These are phyloP conservation scores for Eospalax fontanierii DNA, from an alignment of 2,797 vertebrate species.

Conservation along the genomic window DNA sequence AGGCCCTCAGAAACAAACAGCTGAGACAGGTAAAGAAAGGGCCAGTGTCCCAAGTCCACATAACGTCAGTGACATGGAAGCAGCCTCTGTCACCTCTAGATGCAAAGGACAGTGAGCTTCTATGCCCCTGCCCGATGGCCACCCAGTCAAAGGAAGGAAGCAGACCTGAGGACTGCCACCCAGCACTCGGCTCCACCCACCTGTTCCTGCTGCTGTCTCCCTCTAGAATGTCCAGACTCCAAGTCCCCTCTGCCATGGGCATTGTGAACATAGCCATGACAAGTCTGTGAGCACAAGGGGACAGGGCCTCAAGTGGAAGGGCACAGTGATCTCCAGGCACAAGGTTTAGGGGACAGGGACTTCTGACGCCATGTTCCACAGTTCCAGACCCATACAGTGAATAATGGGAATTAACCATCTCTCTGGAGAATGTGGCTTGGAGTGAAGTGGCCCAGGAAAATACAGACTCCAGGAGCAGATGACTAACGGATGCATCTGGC, in stretches of 20 bases:
- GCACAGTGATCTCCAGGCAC: fast-evolving
- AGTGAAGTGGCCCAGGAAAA: background rate
- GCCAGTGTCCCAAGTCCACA: background rate
- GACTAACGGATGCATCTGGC: fast-evolving
- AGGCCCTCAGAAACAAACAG: background rate
- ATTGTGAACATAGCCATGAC: background rate
- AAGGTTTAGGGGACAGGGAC: background rate
- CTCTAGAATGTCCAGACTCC: background rate
- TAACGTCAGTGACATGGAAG: no score
- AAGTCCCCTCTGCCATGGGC: fast-evolving
- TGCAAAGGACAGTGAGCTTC: background rate
- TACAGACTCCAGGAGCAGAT: background rate
- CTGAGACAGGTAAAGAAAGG: background rate
- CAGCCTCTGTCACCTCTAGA: no score
- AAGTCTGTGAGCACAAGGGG: background rate
- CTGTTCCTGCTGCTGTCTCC: fast-evolving
- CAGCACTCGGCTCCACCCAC: no score
- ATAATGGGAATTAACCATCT: fast-evolving
- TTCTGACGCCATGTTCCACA: fast-evolving
- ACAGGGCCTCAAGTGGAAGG: fast-evolving
- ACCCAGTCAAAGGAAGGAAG: background rate
- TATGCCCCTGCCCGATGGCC: fast-evolving
- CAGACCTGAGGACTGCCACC: background rate
- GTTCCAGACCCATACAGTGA: background rate
- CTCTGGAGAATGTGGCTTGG: background rate